Base-by-base conservation (phyloP, 2,113 vertebrate species). In the Oncorhynchus tshawytscha region DNA sequence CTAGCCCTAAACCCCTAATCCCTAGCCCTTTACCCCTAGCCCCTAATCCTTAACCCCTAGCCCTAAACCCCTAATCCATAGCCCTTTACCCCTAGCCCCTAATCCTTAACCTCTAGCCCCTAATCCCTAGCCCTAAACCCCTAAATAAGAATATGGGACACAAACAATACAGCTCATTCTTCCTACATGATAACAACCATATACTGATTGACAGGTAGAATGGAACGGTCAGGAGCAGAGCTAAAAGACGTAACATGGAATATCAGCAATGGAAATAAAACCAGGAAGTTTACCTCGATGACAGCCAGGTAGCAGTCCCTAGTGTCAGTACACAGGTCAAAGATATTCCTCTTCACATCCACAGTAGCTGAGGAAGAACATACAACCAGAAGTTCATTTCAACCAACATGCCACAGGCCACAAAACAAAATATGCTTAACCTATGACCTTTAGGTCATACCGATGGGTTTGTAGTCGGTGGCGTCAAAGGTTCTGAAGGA, bases 401-500 rank as follows among this genome's bases (percentile, higher is more conserved):
- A 75, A 29, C 34, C 34, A 8, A 8, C 7, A 39, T 39, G 27
- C 27, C 27, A 3, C 27, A 27, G 27, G 9, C 9, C 9, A 45
- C 39, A 45, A 9, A 34, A 34, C 5, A 34, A 39, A 34, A 34
- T 1, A 45, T 3, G 39, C 9, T 45, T 45, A 9, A 45, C 39
- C 39, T 45, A 11, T 45, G 39, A 45, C 39, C 9, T 45, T 45
- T 11, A 45, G 9, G 39, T 45, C 39, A 2, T 45, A 98, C 97
- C 94, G 59, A 99, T 99, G 68, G 97, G 97, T 86, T 99, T 98
- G 92, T 99, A 99, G 85, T 99, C 95, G 1, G 97, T 98, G 34
- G 97, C 97, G 79, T 99, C 97, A 77, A 99, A 99, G 18, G 97
- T 99, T 68, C 97, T 95, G 86, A 99, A 99, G 80, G 96, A 99